Base-by-base conservation (phyloP, 2,113 vertebrate species). In the Eulemur macaco region DNA sequence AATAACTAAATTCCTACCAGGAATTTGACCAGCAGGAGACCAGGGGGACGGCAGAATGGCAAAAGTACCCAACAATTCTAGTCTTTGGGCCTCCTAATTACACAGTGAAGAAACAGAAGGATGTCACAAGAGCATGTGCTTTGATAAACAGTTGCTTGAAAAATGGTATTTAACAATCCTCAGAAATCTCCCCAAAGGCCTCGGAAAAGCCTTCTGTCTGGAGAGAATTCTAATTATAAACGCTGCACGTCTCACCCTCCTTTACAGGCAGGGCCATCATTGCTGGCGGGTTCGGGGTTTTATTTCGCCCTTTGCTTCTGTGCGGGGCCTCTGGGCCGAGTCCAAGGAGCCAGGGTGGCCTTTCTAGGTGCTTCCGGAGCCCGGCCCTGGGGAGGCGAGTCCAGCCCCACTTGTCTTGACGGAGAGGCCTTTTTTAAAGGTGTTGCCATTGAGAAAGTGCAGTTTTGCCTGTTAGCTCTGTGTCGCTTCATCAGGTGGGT, bases 81-180 rank as follows among this genome's bases (percentile, higher is more conserved):
- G 89, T 91, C 86, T 95, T 89, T 76, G 8, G 92, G 86, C 74
- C 56, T 86, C 45, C 39, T 89, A 95, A 98, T 97, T 95, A 97
- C 39, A 92, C 27, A 10, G 86, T 86, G 86, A 89, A 93, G 94
- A 96, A 97, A 96, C 10, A 91, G 68, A 47, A 78, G 96, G 52
- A 86, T 96, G 96, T 97, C 97, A 93, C 89, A 93, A 96, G 89
- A 96, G 47, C 64, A 86, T 14, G 25, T 52, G 42, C 86, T 77
- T 95, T 92, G 45, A 3, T 91, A 97, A 97, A 97, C 96, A 95
- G 94, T 93, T 94, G 66, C 74, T 86, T 39, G n/a, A 95, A 74
- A 85, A 85, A 84, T 56, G 69, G 80, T 93, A 89, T 95, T 96
- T 95, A 92, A 92, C 89, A 93, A 96, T 91, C 95, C 95, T 89